Conservation (phyloP, 2,113 vertebrate genomes). For the Callithrix jacchus region DNA sequence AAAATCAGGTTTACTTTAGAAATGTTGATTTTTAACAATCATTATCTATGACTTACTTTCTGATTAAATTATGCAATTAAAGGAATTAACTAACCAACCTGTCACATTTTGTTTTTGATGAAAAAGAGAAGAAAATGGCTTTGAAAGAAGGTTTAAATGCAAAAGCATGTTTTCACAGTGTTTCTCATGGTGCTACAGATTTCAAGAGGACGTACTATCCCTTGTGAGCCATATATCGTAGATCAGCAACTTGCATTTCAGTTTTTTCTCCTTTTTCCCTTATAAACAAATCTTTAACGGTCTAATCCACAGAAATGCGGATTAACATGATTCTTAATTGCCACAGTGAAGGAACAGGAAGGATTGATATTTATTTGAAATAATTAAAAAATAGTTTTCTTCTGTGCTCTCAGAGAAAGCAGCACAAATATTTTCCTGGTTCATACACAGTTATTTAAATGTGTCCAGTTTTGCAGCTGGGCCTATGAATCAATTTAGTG, state of each 20-base stretch:
- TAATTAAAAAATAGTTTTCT: not conserved
- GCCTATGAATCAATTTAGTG: conserved; percentile 69
- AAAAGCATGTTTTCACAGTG: not conserved
- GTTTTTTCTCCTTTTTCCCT: conserved; percentile 13
- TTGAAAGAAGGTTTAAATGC: conserved; percentile 31
- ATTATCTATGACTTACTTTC: conserved; percentile 23
- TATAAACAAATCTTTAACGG: not conserved
- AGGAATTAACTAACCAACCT: not conserved
- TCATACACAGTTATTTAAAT: conserved; percentile 46
- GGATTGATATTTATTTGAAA: conserved; percentile 32
- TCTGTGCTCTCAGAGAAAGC: not conserved
- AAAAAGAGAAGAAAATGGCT: conserved; percentile 14
- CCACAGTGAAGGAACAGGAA: not conserved
- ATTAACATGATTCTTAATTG: conserved; percentile 57
- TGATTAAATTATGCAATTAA: conserved; percentile 13
- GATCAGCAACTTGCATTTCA: not conserved
- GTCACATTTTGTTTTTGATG: conserved; percentile 25
- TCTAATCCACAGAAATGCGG: conserved; percentile 36
- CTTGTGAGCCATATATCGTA: not conserved
- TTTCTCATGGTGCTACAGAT: not conserved
- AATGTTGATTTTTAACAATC: conserved; percentile 41
- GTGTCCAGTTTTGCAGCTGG: conserved; percentile 48
- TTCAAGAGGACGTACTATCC: not conserved
- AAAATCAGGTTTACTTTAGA: conserved; percentile 22
- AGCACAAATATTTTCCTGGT: not conserved